A percentile compares a stretch with the other conserved stretches of the same genome.
phyloP scores from a whole-genome alignment of 2,888 invertebrate genomes.

The Aporophyla lueneburgensis region DNA sequence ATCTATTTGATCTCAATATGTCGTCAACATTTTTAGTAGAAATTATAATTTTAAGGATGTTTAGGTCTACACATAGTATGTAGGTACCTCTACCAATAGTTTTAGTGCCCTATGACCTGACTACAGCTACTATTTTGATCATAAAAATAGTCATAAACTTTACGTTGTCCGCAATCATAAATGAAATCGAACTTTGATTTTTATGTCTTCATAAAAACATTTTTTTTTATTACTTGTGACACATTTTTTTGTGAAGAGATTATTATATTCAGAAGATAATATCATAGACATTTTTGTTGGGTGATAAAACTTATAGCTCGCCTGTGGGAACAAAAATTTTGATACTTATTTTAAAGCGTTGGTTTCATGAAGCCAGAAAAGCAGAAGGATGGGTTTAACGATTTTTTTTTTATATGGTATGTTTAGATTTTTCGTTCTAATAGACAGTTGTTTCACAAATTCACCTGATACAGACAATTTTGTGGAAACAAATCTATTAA shows the following conservation, averaged over 20 bases:
- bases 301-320: constrained; percentile 48
- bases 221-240: constrained; percentile 49
- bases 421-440: neutral
- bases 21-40: neutral
- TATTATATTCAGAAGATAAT: constrained; percentile 33
- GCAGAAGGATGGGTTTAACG: constrained; percentile 5
- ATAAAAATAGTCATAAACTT: constrained; percentile 65
- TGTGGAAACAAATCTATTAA: neutral
- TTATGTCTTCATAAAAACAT: constrained; percentile 51
- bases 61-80: neutral
- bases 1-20: neutral
- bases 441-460: neutral
- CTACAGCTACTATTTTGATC: constrained; percentile 39
- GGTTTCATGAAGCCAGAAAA: constrained; percentile 7
- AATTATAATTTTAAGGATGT: neutral
- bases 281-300: constrained; percentile 39
- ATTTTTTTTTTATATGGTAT: neutral
- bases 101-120: constrained; percentile 21
- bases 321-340: constrained; percentile 7
- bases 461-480: neutral
- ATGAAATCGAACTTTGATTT: constrained; percentile 66
- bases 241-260: constrained; percentile 45
- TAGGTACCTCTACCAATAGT: constrained; percentile 2
- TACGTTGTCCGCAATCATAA: constrained; percentile 62
- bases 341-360: constrained; percentile 20